phyloP scores from a whole-genome alignment of 1,140 invertebrate genomes.

The Aphelinus atriplicis region DNA sequence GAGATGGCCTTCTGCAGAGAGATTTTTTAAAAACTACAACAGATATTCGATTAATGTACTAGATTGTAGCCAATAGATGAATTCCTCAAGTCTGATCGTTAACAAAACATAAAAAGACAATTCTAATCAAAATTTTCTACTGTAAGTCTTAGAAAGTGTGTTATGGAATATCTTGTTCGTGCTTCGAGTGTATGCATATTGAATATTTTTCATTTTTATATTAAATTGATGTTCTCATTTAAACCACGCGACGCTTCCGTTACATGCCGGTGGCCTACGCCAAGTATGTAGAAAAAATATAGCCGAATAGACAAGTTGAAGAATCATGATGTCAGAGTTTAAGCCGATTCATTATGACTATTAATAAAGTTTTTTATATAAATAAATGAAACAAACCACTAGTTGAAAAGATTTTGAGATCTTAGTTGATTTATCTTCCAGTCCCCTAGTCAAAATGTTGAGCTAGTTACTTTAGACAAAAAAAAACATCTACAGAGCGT shows the following conservation, averaged over 20 bases:
- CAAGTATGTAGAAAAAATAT: slow-evolving; percentile 25
- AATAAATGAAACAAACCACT: slow-evolving; percentile 29
- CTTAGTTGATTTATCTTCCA: slow-evolving; percentile 34
- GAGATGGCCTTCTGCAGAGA: slow-evolving; percentile 11
- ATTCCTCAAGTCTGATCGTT: slow-evolving; percentile 38
- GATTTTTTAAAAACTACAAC: slow-evolving; percentile 16
- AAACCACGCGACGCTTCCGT: slow-evolving; percentile 36
- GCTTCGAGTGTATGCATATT: slow-evolving; percentile 48
- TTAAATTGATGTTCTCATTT: slow-evolving; percentile 39
- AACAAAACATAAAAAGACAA: slow-evolving; percentile 6
- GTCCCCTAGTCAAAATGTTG: slow-evolving; percentile 2
- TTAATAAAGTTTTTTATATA: slow-evolving; percentile 22
- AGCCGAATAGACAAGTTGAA: slow-evolving; percentile 14
- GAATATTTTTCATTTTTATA: slow-evolving; percentile 40
- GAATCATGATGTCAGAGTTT: slow-evolving; percentile 10
- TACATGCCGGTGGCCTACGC: slow-evolving; percentile 41
- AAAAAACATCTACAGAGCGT: too few relatives aligned
- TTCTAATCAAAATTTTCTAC: slow-evolving; percentile 34
- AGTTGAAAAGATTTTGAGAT: slow-evolving; percentile 29
- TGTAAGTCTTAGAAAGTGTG: slow-evolving; percentile 30
- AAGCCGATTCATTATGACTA: slow-evolving; percentile 17
- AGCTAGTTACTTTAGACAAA: too few relatives aligned
- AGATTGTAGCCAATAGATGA: slow-evolving; percentile 18
- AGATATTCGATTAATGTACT: slow-evolving; percentile 22
- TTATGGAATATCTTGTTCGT: slow-evolving; percentile 43